A percentile compares a stretch with the other conserved stretches of the same genome.
Conservation (phyloP, 1,140 invertebrate genomes). For the Euwallacea similis region DNA sequence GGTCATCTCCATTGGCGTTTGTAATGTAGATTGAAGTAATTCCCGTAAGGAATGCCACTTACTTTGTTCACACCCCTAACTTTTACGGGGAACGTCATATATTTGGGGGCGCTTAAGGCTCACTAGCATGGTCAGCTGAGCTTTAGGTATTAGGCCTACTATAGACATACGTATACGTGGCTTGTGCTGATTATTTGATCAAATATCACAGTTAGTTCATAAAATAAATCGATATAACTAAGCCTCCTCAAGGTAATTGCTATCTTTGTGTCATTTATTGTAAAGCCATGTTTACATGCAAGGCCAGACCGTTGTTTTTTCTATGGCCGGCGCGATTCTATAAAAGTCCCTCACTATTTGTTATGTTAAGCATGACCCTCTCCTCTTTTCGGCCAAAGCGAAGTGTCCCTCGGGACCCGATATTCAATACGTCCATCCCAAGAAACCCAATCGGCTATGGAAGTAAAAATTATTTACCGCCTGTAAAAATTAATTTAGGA, state of each 20-base stretch:
- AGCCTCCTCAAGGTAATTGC: too few species aligned
- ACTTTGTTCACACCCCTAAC: conserved; percentile 34
- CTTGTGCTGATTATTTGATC: too few species aligned
- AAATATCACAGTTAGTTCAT: too few species aligned
- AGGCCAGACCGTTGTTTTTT: neutral
- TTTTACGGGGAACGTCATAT: conserved; percentile 20
- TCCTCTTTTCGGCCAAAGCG: conserved; percentile 18
- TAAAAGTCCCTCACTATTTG: conserved; percentile 17
- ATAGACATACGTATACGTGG: neutral
- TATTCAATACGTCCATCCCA: conserved; percentile 17
- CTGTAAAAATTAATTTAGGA: conserved; percentile 15
- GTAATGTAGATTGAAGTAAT: conserved; percentile 42
- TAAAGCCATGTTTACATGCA: neutral
- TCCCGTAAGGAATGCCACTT: conserved; percentile 43
- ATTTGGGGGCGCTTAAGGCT: conserved; percentile 27
- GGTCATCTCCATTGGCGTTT: conserved; percentile 39
- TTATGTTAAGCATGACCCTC: conserved; percentile 30
- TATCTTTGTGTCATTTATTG: too few species aligned
- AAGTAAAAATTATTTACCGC: conserved; percentile 17
- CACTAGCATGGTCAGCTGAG: conserved; percentile 34
- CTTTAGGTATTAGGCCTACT: conserved; percentile 30
- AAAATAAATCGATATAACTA: too few species aligned
- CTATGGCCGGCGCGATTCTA: conserved; percentile 2
- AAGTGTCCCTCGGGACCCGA: conserved; percentile 9
- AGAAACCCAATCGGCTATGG: conserved; percentile 20